Conservation (phyloP, 2,113 vertebrate species). For the Actenoides lindsayi region DNA sequence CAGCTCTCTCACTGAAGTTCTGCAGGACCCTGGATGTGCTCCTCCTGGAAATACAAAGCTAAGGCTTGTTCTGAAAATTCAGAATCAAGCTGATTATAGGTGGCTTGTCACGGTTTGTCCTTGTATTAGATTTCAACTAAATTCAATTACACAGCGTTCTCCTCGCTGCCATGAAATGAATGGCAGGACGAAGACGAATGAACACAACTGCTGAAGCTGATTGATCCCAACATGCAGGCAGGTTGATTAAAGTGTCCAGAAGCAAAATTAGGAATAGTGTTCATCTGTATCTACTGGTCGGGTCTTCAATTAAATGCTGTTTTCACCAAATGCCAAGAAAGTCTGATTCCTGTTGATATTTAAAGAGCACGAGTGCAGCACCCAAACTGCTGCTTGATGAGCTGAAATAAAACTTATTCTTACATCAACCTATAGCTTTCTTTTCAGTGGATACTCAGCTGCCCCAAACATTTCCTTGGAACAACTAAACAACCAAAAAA, state of each 20-base stretch:
- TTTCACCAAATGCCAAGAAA: conserved; percentile 55
- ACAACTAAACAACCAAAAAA: neutral
- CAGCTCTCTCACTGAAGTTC: neutral
- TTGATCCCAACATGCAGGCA: conserved; percentile 71
- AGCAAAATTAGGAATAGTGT: conserved; percentile 70
- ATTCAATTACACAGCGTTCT: conserved; percentile 75
- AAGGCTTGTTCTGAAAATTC: conserved; percentile 26
- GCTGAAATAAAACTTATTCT: neutral
- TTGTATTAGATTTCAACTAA: conserved; percentile 73
- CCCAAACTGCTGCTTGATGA: neutral
- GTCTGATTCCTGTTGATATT: conserved; percentile 16
- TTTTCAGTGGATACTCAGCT: neutral
- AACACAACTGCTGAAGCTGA: conserved; percentile 61
- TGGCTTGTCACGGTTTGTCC: conserved; percentile 48
- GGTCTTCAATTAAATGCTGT: conserved; percentile 67
- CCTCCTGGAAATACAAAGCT: neutral
- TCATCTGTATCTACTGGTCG: conserved; percentile 59
- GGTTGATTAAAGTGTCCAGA: conserved; percentile 77
- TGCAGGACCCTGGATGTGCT: neutral
- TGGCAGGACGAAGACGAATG: conserved; percentile 75
- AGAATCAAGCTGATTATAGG: conserved; percentile 49
- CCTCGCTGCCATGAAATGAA: conserved; percentile 63
- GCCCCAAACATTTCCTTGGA: neutral
- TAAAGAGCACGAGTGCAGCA: neutral
- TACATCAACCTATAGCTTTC: neutral